A percentile compares a stretch with the other conserved stretches of the same genome.
Conservation (phyloP, 2,113 vertebrate species). For the Notarius quadriscutis region DNA sequence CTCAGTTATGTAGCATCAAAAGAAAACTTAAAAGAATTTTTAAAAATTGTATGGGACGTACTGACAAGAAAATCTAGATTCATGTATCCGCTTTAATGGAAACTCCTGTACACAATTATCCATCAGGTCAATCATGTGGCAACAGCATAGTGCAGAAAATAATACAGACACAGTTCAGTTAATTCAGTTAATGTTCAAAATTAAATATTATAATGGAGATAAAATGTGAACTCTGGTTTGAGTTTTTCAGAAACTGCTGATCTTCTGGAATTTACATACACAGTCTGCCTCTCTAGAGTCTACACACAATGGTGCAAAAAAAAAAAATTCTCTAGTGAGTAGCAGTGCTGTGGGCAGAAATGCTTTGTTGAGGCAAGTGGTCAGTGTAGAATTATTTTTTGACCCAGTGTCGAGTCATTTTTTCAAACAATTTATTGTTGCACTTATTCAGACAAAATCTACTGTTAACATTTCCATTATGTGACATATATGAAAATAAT, state of each 20-base stretch:
- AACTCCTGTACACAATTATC: background rate
- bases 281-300: background rate
- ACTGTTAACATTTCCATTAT: conserved; percentile 17
- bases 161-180: conserved; percentile 9
- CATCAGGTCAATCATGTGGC: background rate
- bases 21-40: background rate
- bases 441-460: conserved; percentile 36
- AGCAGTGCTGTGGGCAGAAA: background rate
- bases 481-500: conserved; percentile 18
- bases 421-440: conserved; percentile 47
- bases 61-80: background rate
- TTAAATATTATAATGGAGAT: background rate
- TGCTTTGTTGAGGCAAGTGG: background rate
- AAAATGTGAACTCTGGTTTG: background rate
- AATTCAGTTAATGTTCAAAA: conserved; percentile 8
- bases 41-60: background rate
- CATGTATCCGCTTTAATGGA: background rate
- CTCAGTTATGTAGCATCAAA: background rate
- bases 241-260: background rate
- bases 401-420: background rate
- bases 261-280: background rate
- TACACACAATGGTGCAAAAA: background rate
- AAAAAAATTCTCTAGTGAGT: background rate
- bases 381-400: background rate
- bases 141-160: background rate